Evolutionary conservation across 2,797 vertebrate species (phyloP), one percentile per base, ranked within the genome.

Genomic region (Galago senegalensis): DNA sequence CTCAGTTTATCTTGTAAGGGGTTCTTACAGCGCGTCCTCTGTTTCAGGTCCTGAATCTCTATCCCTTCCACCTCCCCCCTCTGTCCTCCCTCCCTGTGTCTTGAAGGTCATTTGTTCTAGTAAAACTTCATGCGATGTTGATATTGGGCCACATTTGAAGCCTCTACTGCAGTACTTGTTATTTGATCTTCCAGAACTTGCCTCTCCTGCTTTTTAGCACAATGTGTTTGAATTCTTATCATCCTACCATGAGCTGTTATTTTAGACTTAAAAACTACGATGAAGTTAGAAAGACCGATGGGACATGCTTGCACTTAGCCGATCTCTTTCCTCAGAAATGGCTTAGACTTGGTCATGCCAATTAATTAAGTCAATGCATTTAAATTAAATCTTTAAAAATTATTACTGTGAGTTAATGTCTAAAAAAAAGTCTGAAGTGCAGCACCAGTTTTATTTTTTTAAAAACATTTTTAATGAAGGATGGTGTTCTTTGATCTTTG

Each of bases 321-420:
- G 60, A 73, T n/a, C 7, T 46, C 69, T 49, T 93, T 95, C 23
- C 53, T 34, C 3, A 85, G 83, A 80, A 88, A 85, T 23, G 29
- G 25, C 17, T 83, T 84, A 84, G 37, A 70, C 16, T 90, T 65
- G 56, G 20, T 86, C 87, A 92, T 79, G 27, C 25, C 70, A 93
- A 85, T 93, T 60, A 93, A 81, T 79, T 81, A 94, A 73, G 53
- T 67, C 80, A 80, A 85, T 81, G 11, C 46, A 91, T 77, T 65
- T 87, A 85, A 93, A 77, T 84, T 10, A 97, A 85, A 87, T 80
- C 31, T 86, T 91, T 91, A 83, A 76, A 93, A 83, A 82, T 65
- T 73, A 58, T 88, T 91, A 76, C 60, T 63, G 1, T 29, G 34
- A 79, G 17, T n/a, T 92, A 37, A 65, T 34, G 5, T n/a, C 0